These are phyloP conservation scores for Aphaenogaster floridana DNA, from an alignment of 1,140 invertebrate genomes.

Conservation along the genomic window DNA sequence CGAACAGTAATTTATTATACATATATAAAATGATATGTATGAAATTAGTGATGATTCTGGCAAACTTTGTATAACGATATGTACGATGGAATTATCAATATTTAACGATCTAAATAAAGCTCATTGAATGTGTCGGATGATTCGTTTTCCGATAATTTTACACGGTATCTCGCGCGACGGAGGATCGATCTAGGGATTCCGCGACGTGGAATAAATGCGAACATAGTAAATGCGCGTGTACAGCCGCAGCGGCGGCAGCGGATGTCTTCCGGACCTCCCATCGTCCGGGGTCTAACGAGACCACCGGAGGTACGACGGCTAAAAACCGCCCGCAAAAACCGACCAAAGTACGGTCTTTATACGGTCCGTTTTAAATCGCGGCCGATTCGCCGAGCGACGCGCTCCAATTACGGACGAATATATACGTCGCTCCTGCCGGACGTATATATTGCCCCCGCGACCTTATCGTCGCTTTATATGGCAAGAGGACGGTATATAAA, in stretches of 20 bases:
- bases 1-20: too few relatives aligned
- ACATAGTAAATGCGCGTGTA: not conserved
- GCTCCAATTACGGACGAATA: constrained; percentile 76
- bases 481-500: not conserved
- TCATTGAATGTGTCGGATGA: not conserved
- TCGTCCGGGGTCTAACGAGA: constrained; percentile 73
- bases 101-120: not conserved
- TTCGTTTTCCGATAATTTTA: not conserved
- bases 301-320: constrained; percentile 69
- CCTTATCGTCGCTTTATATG: constrained; percentile 71
- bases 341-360: constrained; percentile 75
- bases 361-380: constrained; percentile 73
- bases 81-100: not conserved
- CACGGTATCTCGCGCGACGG: not conserved
- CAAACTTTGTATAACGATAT: not conserved
- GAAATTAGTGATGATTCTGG: not conserved
- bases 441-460: constrained; percentile 59
- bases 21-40: too few relatives aligned
- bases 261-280: constrained; percentile 74
- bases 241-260: constrained; percentile 24
- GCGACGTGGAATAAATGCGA: constrained; percentile 18
- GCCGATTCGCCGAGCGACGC: constrained; percentile 62
- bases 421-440: constrained; percentile 58
- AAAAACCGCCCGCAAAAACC: constrained; percentile 73
- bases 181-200: not conserved